Conservation (phyloP, 2,113 vertebrate species). For the Acanthochromis polyacanthus region DNA sequence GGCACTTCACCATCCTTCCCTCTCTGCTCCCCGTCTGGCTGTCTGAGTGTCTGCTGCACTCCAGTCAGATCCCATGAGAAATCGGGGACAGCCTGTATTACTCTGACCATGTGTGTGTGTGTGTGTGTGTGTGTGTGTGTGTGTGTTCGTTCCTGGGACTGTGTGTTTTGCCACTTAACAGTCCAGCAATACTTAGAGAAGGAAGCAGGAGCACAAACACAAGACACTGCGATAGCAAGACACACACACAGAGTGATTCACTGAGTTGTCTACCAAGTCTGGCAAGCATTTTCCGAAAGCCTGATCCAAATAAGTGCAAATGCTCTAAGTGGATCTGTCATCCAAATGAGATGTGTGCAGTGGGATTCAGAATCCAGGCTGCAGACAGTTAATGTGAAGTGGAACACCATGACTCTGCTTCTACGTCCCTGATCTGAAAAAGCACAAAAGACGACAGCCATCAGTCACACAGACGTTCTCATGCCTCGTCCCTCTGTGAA, state of each 20-base stretch:
- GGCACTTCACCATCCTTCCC: slow-evolving; percentile 58
- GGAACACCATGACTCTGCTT: slow-evolving; percentile 25
- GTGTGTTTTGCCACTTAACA: slow-evolving; percentile 66
- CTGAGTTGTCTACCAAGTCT: slow-evolving; percentile 28
- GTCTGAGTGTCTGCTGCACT: slow-evolving; percentile 60
- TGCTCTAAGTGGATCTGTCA: slow-evolving; percentile 37
- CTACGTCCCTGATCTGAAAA: background rate
- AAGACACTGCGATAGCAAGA: slow-evolving; percentile 62
- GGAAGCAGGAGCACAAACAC: slow-evolving; percentile 62
- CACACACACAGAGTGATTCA: slow-evolving; percentile 52
- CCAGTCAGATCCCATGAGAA: slow-evolving; percentile 57
- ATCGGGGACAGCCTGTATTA: slow-evolving; percentile 45
- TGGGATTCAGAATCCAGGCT: slow-evolving; percentile 18
- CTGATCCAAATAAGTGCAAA: slow-evolving; percentile 30
- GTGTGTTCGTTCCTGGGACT: slow-evolving; percentile 30
- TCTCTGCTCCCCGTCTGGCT: slow-evolving; percentile 63
- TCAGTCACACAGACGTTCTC: slow-evolving; percentile 36
- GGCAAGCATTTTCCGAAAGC: slow-evolving; percentile 23
- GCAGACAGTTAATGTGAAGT: slow-evolving; percentile 25
- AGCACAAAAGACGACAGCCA: slow-evolving; percentile 28
- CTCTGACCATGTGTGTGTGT: slow-evolving; percentile 40
- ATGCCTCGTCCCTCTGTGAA: slow-evolving; percentile 25
- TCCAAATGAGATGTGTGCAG: slow-evolving; percentile 31
- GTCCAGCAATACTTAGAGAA: slow-evolving; percentile 51
- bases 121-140: slow-evolving; percentile 24